Evolutionary conservation across 2,113 vertebrate genomes (phyloP).

Genomic region (Vidua chalybeata): DNA sequence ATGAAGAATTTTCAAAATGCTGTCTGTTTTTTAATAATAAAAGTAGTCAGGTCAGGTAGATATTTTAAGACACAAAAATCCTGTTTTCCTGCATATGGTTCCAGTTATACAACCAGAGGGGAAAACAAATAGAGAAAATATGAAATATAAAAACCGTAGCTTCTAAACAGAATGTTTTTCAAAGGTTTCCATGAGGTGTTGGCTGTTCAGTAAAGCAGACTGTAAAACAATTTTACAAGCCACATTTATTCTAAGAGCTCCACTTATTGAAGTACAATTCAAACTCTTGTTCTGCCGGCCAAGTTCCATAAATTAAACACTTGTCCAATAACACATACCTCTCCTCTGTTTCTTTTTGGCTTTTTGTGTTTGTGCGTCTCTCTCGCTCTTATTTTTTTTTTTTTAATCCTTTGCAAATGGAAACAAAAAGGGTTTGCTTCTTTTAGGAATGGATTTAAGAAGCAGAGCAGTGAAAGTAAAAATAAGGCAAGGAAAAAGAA

Average conservation of each 20-base stretch:
- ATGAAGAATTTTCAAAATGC: constrained; percentile 22
- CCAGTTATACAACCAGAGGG: constrained; percentile 59
- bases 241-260: constrained; percentile 66
- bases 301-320: constrained; percentile 71
- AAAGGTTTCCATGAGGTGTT: constrained; percentile 72
- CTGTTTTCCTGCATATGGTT: constrained; percentile 52
- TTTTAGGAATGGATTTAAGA: constrained; percentile 15
- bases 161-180: constrained; percentile 68
- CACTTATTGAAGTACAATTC: constrained; percentile 71
- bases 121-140: constrained; percentile 57
- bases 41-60: constrained; percentile 18
- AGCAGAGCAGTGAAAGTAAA: background rate
- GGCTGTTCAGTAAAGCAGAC: constrained; percentile 62
- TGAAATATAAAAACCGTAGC: constrained; percentile 51
- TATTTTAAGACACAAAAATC: constrained; percentile 50
- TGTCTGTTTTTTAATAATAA: background rate
- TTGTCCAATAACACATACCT: constrained; percentile 78
- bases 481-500: background rate
- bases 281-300: constrained; percentile 63
- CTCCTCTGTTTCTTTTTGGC: constrained; percentile 55
- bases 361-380: background rate
- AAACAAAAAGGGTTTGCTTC: constrained; percentile 40
- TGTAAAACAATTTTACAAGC: constrained; percentile 67
- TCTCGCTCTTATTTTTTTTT: background rate
- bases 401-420: constrained; percentile 13